Evolutionary conservation across 35 echinoderm and acorn worm species (phyloP), one percentile per base, ranked within the genome.

Genomic region (Eucidaris tribuloides): DNA sequence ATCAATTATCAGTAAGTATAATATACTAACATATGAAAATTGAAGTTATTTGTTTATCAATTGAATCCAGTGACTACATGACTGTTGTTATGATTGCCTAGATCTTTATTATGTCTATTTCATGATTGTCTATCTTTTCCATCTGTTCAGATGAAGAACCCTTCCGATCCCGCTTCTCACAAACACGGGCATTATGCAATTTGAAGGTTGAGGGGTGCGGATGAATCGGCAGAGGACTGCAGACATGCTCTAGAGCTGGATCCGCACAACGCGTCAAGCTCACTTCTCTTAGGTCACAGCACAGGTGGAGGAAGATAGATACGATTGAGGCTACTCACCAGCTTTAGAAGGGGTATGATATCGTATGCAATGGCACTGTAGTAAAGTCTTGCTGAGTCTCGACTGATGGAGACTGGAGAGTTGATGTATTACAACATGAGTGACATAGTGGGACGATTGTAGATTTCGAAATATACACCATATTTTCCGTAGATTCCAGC

Each of bases 261-360:
- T 34, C 52, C 52, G n/a, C 23, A 82, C 79, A 5, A 88, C 65
- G 14, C 85, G 87, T 17, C 87, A 93, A 70, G 86, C 77, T 19
- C 85, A 93, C 41, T 93, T 88, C 85, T 93, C 59, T 68, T 93
- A 2, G 91, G 91, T 37, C 87, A 89, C 30, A 85, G n/a, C 91
- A 14, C 81, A 83, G 76, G 36, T 93, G 27, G 91, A 93, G 52
- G 79, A 79, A 60, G 91, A 87, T 27, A 49, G 65, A 18, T 86
- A 93, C 42, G 91, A 93, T n/a, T 80, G 91, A 93, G 63, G 85
- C 91, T 33, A 93, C n/a, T 93, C 19, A n/a, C 79, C 23, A 93
- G 85, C 71, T 58, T 93, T 15, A 78, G 48, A 29, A 93, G 83
- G 84, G 91, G 91, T 93, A 31, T 37, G 71, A 59, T 6, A 6